These are phyloP conservation scores for Cephus pulcher DNA, from an alignment of 2,888 invertebrate species.

Conservation along the genomic window DNA sequence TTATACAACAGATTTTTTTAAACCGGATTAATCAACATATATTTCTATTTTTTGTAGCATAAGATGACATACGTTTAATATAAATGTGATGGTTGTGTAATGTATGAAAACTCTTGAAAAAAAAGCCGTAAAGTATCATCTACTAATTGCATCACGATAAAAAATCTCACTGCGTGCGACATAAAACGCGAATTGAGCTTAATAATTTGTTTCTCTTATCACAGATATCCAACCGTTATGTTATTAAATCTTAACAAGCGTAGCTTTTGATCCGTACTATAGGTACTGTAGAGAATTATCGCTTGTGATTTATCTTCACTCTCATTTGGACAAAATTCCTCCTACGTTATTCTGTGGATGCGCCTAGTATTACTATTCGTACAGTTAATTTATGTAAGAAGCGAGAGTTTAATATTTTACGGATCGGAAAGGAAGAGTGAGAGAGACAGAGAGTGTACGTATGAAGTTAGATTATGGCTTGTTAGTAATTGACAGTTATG, in stretches of 20 bases:
- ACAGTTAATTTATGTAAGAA: conserved; percentile 34
- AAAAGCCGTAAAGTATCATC: not conserved
- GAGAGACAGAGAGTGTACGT: not conserved
- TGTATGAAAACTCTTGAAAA: not conserved
- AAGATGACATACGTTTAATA: conserved; percentile 8
- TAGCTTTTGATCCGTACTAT: not conserved
- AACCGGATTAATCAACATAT: conserved; percentile 39
- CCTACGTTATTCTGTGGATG: conserved; percentile 52
- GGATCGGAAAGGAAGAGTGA: not conserved
- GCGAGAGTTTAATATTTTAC: conserved; percentile 32
- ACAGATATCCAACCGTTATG: not conserved
- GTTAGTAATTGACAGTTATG: conserved; percentile 33
- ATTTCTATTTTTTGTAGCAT: conserved; percentile 49
- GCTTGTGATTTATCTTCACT: not conserved
- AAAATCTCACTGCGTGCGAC: not conserved
- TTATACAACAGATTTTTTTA: conserved; percentile 35
- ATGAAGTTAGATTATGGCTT: conserved; percentile 36
- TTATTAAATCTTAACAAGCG: not conserved
- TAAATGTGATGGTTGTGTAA: not conserved
- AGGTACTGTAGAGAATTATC: not conserved
- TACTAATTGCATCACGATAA: not conserved
- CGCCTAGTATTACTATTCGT: conserved; percentile 59
- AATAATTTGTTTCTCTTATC: not conserved
- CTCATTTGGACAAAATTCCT: conserved; percentile 44
- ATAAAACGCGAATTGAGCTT: not conserved